Evolutionary conservation across 2,113 vertebrate species (phyloP).

Genomic region (Cephalopterus ornatus): DNA sequence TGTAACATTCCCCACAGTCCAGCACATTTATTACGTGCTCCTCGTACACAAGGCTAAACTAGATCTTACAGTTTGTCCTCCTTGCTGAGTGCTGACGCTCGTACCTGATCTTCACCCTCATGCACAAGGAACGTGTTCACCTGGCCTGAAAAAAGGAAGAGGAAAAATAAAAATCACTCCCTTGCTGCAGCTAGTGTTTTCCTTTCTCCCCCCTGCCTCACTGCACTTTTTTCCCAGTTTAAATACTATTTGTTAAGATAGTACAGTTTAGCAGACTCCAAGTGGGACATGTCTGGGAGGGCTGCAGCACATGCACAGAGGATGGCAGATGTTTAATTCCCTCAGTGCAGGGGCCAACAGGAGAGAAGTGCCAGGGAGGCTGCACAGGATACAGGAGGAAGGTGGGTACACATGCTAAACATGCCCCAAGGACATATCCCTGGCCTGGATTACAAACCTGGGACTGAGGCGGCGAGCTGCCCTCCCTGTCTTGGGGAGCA

Average conservation of each 20-base stretch:
- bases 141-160: conserved; percentile 44
- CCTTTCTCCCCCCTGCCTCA: too few relatives aligned
- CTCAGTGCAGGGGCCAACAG: too few relatives aligned
- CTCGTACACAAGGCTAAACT: background rate
- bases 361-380: too few relatives aligned
- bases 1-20: background rate
- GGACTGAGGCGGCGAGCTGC: too few relatives aligned
- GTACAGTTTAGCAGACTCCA: accelerated
- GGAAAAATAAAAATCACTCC: background rate
- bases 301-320: too few relatives aligned
- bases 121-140: conserved; percentile 40
- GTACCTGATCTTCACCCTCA: background rate
- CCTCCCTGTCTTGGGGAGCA: too few relatives aligned
- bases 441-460: too few relatives aligned
- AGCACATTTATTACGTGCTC: conserved; percentile 3
- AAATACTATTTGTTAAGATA: accelerated
- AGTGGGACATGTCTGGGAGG: accelerated
- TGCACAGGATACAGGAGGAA: too few relatives aligned
- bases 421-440: too few relatives aligned
- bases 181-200: too few relatives aligned
- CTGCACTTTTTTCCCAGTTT: background rate
- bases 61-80: background rate
- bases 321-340: too few relatives aligned
- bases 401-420: too few relatives aligned
- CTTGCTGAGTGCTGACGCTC: background rate